Conservation (phyloP, 2,888 invertebrate species). For the Prionchulus punctatus region DNA sequence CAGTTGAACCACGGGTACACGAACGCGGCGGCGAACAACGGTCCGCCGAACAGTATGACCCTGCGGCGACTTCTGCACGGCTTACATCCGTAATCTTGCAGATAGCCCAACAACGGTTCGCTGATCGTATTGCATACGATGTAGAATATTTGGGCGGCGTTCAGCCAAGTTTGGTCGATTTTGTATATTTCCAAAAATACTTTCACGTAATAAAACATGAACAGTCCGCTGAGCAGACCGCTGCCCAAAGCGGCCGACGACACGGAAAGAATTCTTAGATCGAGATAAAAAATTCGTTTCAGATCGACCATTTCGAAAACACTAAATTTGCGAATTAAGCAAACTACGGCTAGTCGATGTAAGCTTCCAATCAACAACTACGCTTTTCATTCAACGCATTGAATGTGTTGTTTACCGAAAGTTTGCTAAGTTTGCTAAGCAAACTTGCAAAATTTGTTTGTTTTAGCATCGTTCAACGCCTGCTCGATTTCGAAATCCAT, state of each 20-base stretch:
- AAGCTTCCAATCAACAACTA: too few species aligned
- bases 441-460: too few species aligned
- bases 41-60: not conserved
- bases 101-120: slow-evolving; percentile 2
- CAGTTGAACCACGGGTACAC: slow-evolving; percentile 3
- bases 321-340: too few species aligned
- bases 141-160: not conserved
- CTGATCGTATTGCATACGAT: not conserved
- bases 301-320: too few species aligned
- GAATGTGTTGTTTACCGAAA: too few species aligned
- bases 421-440: too few species aligned
- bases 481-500: too few species aligned
- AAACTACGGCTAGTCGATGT: too few species aligned
- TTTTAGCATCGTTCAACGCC: too few species aligned
- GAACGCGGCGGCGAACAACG: not conserved
- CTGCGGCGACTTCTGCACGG: not conserved
- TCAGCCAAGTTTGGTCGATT: slow-evolving; percentile 2
- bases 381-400: too few species aligned
- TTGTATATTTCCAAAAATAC: slow-evolving; percentile 2
- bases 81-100: slow-evolving; percentile 6
- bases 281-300: too few species aligned
- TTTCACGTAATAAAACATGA: slow-evolving; percentile 8
- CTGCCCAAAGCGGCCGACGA: not conserved
- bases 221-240: not conserved
- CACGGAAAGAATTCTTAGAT: too few species aligned